Evolutionary conservation across 2,888 invertebrate genomes (phyloP).

Genomic region (Scaptomyza reducta): DNA sequence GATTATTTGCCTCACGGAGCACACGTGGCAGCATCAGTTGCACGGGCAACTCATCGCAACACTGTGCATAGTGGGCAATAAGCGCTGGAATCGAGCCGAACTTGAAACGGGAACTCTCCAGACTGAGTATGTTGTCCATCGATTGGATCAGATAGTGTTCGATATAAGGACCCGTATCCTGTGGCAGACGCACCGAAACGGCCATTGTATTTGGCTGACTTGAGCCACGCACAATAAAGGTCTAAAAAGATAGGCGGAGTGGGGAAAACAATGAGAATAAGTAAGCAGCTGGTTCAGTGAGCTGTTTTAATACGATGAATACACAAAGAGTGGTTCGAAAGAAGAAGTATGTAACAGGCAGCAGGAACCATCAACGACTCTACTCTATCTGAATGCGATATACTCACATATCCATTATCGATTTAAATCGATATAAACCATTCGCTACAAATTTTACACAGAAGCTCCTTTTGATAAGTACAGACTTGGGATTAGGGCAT

Average conservation of each 20-base stretch:
- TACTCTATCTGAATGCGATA: no score
- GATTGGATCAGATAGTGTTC: conserved; percentile 98
- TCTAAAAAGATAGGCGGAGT: conserved; percentile 86
- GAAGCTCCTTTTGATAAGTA: background rate
- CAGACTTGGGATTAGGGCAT: background rate
- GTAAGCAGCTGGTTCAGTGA: conserved; percentile 3
- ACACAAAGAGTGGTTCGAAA: no score
- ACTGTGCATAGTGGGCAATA: conserved; percentile 96
- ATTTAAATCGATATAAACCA: no score
- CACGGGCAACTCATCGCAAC: conserved; percentile 97
- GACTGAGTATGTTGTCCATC: conserved; percentile 90
- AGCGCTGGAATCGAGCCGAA: conserved; percentile 96
- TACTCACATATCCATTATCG: no score
- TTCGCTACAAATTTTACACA: no score
- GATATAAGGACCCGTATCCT: conserved; percentile 94
- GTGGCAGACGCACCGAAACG: conserved; percentile 94
- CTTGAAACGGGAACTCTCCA: conserved; percentile 96
- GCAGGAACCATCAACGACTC: no score
- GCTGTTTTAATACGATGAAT: no score
- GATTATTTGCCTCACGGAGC: conserved; percentile 93
- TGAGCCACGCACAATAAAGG: conserved; percentile 97
- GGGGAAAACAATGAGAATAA: no score
- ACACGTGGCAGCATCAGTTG: conserved; percentile 93
- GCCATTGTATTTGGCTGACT: conserved; percentile 98
- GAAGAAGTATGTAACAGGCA: no score